Percentiles rank a stretch among this genome's conserved stretches.
Evolutionary conservation across 2,888 invertebrate genomes (phyloP).

Genomic region (Rhamnusium bicolor): DNA sequence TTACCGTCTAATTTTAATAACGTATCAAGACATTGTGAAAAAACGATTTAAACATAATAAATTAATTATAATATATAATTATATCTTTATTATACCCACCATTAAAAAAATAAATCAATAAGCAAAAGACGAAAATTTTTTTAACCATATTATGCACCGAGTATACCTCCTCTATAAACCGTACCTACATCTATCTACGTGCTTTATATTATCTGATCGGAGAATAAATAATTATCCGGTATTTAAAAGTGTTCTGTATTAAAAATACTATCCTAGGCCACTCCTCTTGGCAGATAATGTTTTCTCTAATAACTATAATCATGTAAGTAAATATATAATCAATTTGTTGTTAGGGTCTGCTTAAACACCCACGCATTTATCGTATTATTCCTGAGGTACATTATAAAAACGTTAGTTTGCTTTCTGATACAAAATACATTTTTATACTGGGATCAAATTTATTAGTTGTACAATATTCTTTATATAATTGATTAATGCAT

Average conservation of each 20-base stretch:
- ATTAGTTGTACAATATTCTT: too few relatives aligned
- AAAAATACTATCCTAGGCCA: slow-evolving; percentile 65
- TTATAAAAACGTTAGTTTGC: neutral
- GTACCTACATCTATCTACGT: slow-evolving; percentile 26
- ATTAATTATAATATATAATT: slow-evolving; percentile 11
- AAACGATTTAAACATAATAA: neutral
- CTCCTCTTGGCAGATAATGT: slow-evolving; percentile 71
- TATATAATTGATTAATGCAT: too few relatives aligned
- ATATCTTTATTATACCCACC: slow-evolving; percentile 3
- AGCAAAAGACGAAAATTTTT: neutral
- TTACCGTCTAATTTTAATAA: too few relatives aligned
- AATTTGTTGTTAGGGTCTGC: slow-evolving; percentile 70
- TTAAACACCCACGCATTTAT: slow-evolving; percentile 64
- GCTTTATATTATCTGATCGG: slow-evolving; percentile 56
- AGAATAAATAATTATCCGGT: slow-evolving; percentile 59
- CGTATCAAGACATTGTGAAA: neutral
- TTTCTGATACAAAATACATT: neutral
- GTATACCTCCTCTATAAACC: slow-evolving; percentile 5
- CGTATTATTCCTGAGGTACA: slow-evolving; percentile 15
- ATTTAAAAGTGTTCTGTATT: slow-evolving; percentile 66
- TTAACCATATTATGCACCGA: neutral
- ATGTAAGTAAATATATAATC: slow-evolving; percentile 72
- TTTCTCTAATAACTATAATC: slow-evolving; percentile 72
- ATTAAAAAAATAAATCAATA: slow-evolving; percentile 16
- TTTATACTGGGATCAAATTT: too few relatives aligned